These are phyloP conservation scores for Lophura swinhoii DNA, from an alignment of 2,797 vertebrate species.

Conservation along the genomic window DNA sequence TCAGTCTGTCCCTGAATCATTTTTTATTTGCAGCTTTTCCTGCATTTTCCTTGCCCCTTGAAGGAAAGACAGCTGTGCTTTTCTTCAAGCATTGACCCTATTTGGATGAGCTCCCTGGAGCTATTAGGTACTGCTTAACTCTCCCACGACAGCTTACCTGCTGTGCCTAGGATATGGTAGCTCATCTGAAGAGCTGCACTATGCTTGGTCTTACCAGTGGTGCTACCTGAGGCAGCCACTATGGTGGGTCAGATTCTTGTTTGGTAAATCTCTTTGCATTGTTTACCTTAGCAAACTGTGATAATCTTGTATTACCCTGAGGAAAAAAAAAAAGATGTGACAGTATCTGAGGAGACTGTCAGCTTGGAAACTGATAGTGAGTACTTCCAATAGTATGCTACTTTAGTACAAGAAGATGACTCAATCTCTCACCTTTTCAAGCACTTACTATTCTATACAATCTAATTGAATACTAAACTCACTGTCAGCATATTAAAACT, in stretches of 20 bases:
- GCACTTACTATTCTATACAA: neutral
- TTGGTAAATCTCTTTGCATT: neutral
- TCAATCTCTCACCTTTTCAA: neutral
- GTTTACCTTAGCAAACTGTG: neutral
- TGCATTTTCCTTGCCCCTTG: neutral
- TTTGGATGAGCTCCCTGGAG: slow-evolving; percentile 22
- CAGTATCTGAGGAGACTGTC: neutral
- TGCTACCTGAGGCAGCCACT: neutral
- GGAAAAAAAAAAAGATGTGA: neutral
- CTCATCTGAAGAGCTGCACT: neutral
- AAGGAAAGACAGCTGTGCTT: slow-evolving; percentile 29
- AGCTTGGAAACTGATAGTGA: neutral
- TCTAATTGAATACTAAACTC: slow-evolving; percentile 9
- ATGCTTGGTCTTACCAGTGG: neutral
- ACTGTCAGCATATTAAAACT: neutral
- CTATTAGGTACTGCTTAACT: neutral
- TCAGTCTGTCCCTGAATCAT: slow-evolving; percentile 39
- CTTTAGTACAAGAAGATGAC: neutral
- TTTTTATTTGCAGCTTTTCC: slow-evolving; percentile 58
- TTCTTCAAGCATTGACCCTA: slow-evolving; percentile 40
- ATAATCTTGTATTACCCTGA: neutral
- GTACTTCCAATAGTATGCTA: neutral
- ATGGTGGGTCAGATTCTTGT: neutral
- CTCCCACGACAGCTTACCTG: neutral
- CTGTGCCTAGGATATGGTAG: rapidly evolving